Conservation (phyloP, 2,888 invertebrate genomes). For the Ceraclea dissimilis region DNA sequence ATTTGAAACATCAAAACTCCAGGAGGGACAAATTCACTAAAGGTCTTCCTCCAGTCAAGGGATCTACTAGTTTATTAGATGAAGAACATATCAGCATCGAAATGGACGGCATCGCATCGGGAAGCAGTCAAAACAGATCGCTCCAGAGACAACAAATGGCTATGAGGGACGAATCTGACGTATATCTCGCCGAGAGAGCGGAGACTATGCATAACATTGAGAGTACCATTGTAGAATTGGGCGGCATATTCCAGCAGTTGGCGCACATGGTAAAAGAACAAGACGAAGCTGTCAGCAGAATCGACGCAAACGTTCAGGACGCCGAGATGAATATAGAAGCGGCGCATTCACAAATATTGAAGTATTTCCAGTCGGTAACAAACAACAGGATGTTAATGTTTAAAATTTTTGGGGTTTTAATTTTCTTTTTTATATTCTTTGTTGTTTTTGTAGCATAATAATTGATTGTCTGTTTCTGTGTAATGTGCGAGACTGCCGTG, state of each 20-base stretch:
- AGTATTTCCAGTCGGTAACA: constrained; percentile 95
- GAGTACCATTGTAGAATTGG: constrained; percentile 96
- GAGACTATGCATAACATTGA: constrained; percentile 99
- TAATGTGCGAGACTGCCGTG: no score
- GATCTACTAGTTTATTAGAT: constrained; percentile 42
- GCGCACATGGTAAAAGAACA: constrained; percentile 98
- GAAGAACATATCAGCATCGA: constrained; percentile 80
- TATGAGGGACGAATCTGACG: constrained; percentile 78
- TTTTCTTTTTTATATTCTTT: constrained; percentile 99
- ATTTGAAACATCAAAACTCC: constrained; percentile 89
- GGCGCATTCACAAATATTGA: constrained; percentile 93
- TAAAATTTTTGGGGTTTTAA: constrained; percentile 96
- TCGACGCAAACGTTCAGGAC: constrained; percentile 94
- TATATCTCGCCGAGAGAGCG: constrained; percentile 86
- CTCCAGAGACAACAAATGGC: constrained; percentile 56
- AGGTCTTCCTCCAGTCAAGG: constrained; percentile 42
- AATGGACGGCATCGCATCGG: constrained; percentile 56
- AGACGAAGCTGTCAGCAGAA: constrained; percentile 96
- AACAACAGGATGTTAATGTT: constrained; percentile 99
- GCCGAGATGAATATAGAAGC: constrained; percentile 95
- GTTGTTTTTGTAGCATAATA: constrained; percentile 83
- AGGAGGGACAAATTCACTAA: constrained; percentile 80
- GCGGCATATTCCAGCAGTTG: constrained; percentile 95
- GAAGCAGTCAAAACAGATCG: constrained; percentile 30
- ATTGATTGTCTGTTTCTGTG: no score